phyloP scores from a whole-genome alignment of 2,888 invertebrate genomes.

The Tubulanus polymorphus region DNA sequence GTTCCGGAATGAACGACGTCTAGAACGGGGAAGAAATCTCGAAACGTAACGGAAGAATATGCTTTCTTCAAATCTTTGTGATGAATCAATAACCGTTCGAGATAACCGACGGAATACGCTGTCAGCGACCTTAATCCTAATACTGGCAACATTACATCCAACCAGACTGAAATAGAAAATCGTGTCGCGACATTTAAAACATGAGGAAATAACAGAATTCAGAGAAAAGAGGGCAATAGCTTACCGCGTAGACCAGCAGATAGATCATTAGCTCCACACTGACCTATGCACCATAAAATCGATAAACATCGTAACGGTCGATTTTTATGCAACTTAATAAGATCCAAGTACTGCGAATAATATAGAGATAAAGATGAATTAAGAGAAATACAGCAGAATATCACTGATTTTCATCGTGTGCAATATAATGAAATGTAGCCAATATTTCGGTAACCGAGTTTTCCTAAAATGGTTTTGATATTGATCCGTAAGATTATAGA shows the following conservation, averaged over 20 bases:
- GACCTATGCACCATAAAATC: slow-evolving; percentile 52
- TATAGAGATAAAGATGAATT: no score
- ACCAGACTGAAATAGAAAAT: slow-evolving; percentile 46
- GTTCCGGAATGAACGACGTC: slow-evolving; percentile 42
- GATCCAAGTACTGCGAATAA: slow-evolving; percentile 43
- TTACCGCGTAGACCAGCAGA: slow-evolving; percentile 50
- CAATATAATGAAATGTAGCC: no score
- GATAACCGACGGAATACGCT: slow-evolving; percentile 48
- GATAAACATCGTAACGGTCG: slow-evolving; percentile 44
- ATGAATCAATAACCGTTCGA: slow-evolving; percentile 45
- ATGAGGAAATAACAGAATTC: background rate
- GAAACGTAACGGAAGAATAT: slow-evolving; percentile 37
- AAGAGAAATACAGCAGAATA: no score
- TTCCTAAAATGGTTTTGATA: no score
- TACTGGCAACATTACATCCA: slow-evolving; percentile 51
- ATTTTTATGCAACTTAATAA: slow-evolving; percentile 48
- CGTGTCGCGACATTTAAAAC: slow-evolving; percentile 4
- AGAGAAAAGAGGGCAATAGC: background rate
- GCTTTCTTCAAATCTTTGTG: slow-evolving; percentile 30
- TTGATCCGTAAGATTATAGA: no score
- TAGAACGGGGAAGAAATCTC: slow-evolving; percentile 49
- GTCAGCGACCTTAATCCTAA: slow-evolving; percentile 43
- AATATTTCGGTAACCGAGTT: no score
- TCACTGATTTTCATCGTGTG: no score
- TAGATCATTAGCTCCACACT: slow-evolving; percentile 44